Base-by-base conservation (phyloP, 2,797 vertebrate genomes). In the Eulemur mongoz region DNA sequence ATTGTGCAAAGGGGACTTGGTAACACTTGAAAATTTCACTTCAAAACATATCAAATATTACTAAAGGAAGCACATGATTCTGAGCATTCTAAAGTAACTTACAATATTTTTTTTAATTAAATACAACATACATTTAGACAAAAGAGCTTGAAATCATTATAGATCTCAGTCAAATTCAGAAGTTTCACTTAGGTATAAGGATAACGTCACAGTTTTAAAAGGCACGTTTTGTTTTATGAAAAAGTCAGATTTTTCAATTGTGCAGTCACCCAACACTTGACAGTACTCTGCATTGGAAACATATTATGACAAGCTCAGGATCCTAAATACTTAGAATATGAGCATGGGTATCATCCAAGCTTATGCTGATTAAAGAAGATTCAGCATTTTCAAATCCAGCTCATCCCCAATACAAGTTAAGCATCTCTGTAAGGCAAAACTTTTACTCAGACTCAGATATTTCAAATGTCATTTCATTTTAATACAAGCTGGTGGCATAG, bases 401-500 rank as follows among this genome's bases (percentile, higher is more conserved):
- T 99, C 98, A 99, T 98, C 98, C 97, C 95, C 89, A 96, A 98
- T 98, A 97, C 97, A 97, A 98, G 95, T 95, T 97, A 98, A 98
- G 97, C 96, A 98, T 98, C 97, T 98, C 97, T 91, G 97, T 93
- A 98, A 97, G 97, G 97, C 95, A 98, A 96, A 95, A 97, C 96
- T 98, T 98, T 93, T 86, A 93, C 94, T 93, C 84, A 87, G 96
- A 96, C 94, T 78, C 95, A 95, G 92, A 97, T 93, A 98, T 97
- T 98, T 97, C 95, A 97, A 97, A 97, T 89, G 98, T 93, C 95
- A 97, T 94, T 97, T 97, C 89, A 92, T 91, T 89, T 92, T 96
- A 98, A n/a, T 10, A 5, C 67, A 88, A 30, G 82, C 70, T 73
- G 72, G 76, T 11, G 18, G 83, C 54, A 82, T 84, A 89, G 93